A percentile compares a stretch with the other conserved stretches of the same genome.
phyloP scores from a whole-genome alignment of 2,113 vertebrate genomes.

The Toxotes chatareus region DNA sequence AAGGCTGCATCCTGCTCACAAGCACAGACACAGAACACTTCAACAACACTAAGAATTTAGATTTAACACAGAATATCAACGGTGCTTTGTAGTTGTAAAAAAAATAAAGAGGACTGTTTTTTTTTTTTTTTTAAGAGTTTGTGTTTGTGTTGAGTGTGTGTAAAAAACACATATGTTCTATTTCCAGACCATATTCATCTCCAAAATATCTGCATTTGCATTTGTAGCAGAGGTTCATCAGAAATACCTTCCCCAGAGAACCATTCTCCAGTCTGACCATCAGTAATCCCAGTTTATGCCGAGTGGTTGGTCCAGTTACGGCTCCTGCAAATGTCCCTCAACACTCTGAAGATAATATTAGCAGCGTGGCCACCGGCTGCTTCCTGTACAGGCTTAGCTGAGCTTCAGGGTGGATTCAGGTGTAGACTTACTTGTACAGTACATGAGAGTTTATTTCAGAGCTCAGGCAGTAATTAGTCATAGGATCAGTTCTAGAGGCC shows the following conservation, averaged over 20 bases:
- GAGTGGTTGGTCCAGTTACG: not conserved
- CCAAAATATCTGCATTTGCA: too few relatives aligned
- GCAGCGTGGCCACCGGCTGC: too few relatives aligned
- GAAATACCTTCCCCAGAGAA: too few relatives aligned
- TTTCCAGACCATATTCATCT: too few relatives aligned
- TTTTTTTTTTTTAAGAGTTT: too few relatives aligned
- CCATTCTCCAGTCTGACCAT: not conserved
- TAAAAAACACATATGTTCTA: too few relatives aligned
- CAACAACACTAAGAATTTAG: not conserved
- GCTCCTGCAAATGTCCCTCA: not conserved
- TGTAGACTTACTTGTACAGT: not conserved
- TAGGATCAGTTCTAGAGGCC: not conserved
- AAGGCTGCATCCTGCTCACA: conserved; percentile 28
- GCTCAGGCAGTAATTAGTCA: not conserved
- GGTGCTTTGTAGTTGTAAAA: too few relatives aligned
- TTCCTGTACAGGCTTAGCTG: not conserved
- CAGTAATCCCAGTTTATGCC: not conserved
- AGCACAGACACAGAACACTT: conserved; percentile 6
- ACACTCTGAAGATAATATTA: too few relatives aligned
- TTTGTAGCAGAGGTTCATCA: not conserved
- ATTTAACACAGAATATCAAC: too few relatives aligned
- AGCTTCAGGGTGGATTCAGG: not conserved
- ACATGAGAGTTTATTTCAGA: not conserved
- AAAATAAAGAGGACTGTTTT: too few relatives aligned
- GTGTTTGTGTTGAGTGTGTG: too few relatives aligned